Conservation (phyloP, 2,888 invertebrate species). For the Drosophila barbarae region DNA sequence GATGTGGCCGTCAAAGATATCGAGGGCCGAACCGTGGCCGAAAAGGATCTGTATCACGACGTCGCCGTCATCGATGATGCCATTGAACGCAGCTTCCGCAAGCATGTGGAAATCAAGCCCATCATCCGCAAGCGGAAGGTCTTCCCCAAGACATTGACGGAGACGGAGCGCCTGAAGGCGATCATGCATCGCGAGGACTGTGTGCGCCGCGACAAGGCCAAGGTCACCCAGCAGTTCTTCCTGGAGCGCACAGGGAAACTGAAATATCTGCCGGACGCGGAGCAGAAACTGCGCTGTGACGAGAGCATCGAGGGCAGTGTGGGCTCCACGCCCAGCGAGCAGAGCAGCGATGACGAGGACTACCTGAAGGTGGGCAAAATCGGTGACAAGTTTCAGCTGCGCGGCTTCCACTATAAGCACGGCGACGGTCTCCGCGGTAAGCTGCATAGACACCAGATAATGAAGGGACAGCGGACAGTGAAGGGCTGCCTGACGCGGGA, state of each 20-base stretch:
- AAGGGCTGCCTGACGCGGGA: conserved; percentile 75
- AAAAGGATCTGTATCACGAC: conserved; percentile 52
- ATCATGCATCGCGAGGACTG: conserved; percentile 69
- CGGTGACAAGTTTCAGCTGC: conserved; percentile 69
- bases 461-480: conserved; percentile 59
- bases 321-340: conserved; percentile 60
- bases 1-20: conserved; percentile 43
- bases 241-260: conserved; percentile 56
- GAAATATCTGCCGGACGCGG: conserved; percentile 62
- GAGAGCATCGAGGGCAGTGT: conserved; percentile 50
- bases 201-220: conserved; percentile 66
- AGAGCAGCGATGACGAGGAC: conserved; percentile 77
- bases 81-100: conserved; percentile 63
- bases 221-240: conserved; percentile 65
- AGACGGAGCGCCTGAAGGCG: conserved; percentile 65
- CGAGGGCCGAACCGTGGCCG: conserved; percentile 56
- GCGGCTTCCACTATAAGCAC: conserved; percentile 77
- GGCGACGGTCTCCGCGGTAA: conserved; percentile 75
- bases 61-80: conserved; percentile 64
- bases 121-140: conserved; percentile 52
- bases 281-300: conserved; percentile 64
- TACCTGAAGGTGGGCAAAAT: conserved; percentile 73
- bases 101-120: conserved; percentile 53
- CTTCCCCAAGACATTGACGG: conserved; percentile 75
- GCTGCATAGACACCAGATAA: conserved; percentile 61